phyloP scores from a whole-genome alignment of 2,797 vertebrate species.

The Sebastolobus alascanus region DNA sequence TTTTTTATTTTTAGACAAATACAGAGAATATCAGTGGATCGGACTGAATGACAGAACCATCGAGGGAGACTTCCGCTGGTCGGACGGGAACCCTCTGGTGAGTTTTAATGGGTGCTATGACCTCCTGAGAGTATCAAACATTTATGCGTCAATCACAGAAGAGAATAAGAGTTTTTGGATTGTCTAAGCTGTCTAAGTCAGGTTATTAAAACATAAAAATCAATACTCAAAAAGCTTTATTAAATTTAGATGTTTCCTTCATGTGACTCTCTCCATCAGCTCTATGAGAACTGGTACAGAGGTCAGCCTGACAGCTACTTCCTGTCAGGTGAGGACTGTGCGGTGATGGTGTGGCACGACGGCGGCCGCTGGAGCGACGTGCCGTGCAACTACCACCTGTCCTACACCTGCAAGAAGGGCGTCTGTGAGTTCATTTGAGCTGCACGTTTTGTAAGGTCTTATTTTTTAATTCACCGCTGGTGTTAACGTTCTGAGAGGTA shows the following conservation, averaged over 20 bases:
- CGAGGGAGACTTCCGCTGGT: slow-evolving; percentile 97
- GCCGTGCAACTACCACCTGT: slow-evolving; percentile 97
- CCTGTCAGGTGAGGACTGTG: slow-evolving; percentile 95
- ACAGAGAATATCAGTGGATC: slow-evolving; percentile 95
- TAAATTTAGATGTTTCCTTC: neutral
- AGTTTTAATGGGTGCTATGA: slow-evolving; percentile 54
- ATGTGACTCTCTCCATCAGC: slow-evolving; percentile 73
- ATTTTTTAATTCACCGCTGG: too few relatives aligned
- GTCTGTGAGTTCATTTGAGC: slow-evolving; percentile 85
- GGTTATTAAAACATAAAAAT: neutral
- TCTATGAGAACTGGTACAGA: slow-evolving; percentile 94
- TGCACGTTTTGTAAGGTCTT: accelerated
- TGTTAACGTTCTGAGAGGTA: neutral
- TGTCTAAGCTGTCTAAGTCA: neutral
- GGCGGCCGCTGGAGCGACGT: slow-evolving; percentile 95
- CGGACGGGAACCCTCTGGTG: slow-evolving; percentile 93
- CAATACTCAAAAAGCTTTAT: neutral
- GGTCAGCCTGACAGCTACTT: slow-evolving; percentile 98
- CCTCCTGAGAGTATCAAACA: too few relatives aligned
- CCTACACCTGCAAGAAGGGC: slow-evolving; percentile 97
- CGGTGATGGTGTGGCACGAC: slow-evolving; percentile 95
- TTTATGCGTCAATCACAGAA: neutral
- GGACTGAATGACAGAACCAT: slow-evolving; percentile 96
- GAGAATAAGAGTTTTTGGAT: accelerated
- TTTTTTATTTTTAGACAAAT: slow-evolving; percentile 82